Evolutionary conservation across 2,888 invertebrate genomes (phyloP).

Genomic region (Drosophila kanekoi): DNA sequence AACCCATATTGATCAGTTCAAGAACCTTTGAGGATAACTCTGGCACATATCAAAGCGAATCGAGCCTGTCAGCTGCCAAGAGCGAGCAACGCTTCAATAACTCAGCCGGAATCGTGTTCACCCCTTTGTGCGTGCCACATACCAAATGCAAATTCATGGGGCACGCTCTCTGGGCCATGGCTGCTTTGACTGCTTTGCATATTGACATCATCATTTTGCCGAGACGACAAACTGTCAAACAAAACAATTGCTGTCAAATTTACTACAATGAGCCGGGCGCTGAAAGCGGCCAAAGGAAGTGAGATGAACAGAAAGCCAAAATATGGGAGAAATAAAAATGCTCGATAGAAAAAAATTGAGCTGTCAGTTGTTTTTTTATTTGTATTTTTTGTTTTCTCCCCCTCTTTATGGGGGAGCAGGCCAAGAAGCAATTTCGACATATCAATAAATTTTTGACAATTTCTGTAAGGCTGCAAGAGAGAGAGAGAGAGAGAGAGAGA

Average conservation of each 20-base stretch:
- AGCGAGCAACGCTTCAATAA: slow-evolving; percentile 56
- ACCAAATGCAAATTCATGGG: slow-evolving; percentile 44
- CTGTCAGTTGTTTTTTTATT: slow-evolving; percentile 60
- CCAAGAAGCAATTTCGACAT: slow-evolving; percentile 74
- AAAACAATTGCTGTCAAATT: slow-evolving; percentile 81
- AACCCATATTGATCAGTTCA: slow-evolving; percentile 15
- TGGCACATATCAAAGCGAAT: slow-evolving; percentile 47
- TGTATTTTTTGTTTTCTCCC: not conserved
- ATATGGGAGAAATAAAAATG: slow-evolving; percentile 25
- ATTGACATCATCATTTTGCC: slow-evolving; percentile 77
- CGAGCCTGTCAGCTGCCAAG: slow-evolving; percentile 49
- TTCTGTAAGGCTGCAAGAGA: slow-evolving; percentile 46
- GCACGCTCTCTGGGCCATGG: slow-evolving; percentile 34
- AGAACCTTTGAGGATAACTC: slow-evolving; percentile 1
- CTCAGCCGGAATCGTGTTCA: slow-evolving; percentile 47
- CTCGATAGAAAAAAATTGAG: slow-evolving; percentile 61
- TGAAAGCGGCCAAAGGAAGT: slow-evolving; percentile 39
- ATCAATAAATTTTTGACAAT: slow-evolving; percentile 80
- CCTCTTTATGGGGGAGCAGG: slow-evolving; percentile 53
- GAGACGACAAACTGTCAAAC: slow-evolving; percentile 79
- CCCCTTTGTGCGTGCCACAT: slow-evolving; percentile 41
- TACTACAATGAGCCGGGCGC: slow-evolving; percentile 62
- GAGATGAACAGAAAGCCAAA: slow-evolving; percentile 11
- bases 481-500: slow-evolving; percentile 4
- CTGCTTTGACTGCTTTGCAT: slow-evolving; percentile 67